phyloP scores from a whole-genome alignment of 2,888 invertebrate species.

The Rhamphomyia laevipes region DNA sequence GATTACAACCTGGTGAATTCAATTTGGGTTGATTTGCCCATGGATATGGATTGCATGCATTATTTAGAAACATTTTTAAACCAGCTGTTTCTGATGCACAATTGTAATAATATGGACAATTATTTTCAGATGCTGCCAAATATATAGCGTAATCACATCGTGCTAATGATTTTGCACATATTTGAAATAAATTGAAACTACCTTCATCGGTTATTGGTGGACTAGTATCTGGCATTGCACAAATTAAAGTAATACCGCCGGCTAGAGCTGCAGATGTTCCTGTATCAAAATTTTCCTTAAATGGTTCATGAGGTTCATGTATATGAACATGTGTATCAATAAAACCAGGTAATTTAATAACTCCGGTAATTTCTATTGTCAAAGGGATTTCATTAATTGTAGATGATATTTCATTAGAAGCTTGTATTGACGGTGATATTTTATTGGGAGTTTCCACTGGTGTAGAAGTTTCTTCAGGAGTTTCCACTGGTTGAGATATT shows the following conservation, averaged over 20 bases:
- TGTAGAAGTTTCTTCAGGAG: too few species aligned
- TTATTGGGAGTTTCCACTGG: too few species aligned
- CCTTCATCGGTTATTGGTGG: constrained; percentile 79
- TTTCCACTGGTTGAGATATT: too few species aligned
- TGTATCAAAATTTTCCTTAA: constrained; percentile 92
- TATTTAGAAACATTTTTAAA: constrained; percentile 97
- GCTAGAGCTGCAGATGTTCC: constrained; percentile 88
- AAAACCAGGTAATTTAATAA: constrained; percentile 81
- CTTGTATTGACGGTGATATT: too few species aligned
- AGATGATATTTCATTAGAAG: too few species aligned
- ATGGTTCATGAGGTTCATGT: constrained; percentile 91
- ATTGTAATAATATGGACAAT: constrained; percentile 59
- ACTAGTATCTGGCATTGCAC: constrained; percentile 97
- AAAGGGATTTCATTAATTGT: too few species aligned
- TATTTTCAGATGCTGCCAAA: constrained; percentile 82
- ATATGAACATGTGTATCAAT: constrained; percentile 98
- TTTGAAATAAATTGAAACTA: constrained; percentile 64
- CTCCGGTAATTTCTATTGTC: too few species aligned
- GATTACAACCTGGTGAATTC: too few species aligned
- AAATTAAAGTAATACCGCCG: constrained; percentile 88
- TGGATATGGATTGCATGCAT: too few species aligned
- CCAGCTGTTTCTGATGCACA: constrained; percentile 71
- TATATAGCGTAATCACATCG: constrained; percentile 93
- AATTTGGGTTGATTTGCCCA: too few species aligned
- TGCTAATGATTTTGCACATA: constrained; percentile 71